phyloP scores from a whole-genome alignment of 2,797 vertebrate genomes.

The Myotis myotis region DNA sequence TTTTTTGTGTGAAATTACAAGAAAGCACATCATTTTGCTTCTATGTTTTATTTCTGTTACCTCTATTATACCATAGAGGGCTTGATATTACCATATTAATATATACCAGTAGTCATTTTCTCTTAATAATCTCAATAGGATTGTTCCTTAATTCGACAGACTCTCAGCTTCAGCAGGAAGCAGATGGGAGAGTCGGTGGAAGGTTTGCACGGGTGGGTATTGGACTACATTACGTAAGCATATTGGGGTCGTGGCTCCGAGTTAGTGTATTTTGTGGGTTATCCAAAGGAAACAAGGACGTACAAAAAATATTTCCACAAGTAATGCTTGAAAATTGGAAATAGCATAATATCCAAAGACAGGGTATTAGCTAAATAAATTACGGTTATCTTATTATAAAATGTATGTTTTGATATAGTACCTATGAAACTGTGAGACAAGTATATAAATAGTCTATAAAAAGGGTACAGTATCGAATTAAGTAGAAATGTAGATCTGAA shows the following conservation, averaged over 20 bases:
- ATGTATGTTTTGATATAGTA: neutral
- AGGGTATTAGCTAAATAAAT: neutral
- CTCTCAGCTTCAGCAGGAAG: neutral
- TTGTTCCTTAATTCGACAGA: neutral
- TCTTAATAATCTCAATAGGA: neutral
- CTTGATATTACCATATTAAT: neutral
- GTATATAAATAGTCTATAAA: neutral
- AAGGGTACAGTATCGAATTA: neutral
- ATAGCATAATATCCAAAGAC: neutral
- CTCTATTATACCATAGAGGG: neutral
- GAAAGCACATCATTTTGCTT: neutral
- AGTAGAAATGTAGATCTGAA: neutral
- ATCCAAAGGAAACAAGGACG: neutral
- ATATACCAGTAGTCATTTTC: neutral
- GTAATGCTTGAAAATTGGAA: slow-evolving; percentile 5
- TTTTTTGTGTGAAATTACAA: neutral
- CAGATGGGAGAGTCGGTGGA: too few species aligned
- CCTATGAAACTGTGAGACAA: neutral
- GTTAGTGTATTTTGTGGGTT: neutral
- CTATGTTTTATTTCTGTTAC: neutral
- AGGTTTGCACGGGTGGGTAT: neutral
- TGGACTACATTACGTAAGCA: neutral
- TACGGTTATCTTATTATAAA: neutral
- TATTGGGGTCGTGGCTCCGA: neutral
- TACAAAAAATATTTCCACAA: neutral